Base-by-base conservation (phyloP, 1,140 invertebrate species). In the Phymastichus coffea region DNA sequence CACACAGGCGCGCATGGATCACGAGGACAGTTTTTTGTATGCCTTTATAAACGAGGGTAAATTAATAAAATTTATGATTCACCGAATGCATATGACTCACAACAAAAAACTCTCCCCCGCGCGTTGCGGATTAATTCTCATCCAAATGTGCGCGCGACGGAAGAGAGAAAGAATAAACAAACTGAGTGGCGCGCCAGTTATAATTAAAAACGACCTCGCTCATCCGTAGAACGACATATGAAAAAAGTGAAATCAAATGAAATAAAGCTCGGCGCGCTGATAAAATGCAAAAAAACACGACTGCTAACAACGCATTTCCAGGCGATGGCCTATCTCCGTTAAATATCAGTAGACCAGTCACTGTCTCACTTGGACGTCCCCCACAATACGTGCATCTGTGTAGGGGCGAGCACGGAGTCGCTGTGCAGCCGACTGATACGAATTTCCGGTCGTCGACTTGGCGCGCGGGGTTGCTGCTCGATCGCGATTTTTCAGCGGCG, bases 61-160 rank as follows among this genome's bases (percentile, higher is more conserved):
- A 58, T 58, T 51, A 58, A 51, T 51, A 51, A 58, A 58, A 58
- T 58, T 58, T 51, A 58, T 59, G 57, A 59, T 10, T 59, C 48
- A 46, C 12, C 30, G n/a, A 14, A 12, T 44, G 41, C 25, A 17
- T 20, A 7, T 52, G 40, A 52, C 48, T 44, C 48, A 46, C 10
- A 23, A n/a, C n/a, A n/a, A n/a, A n/a, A n/a, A n/a, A n/a, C 47
- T 3, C 25, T 1, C 7, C 8, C 14, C 7, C 25, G 9, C 25
- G 8, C 22, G 8, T 44, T 14, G 8, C 12, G n/a, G n/a, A n/a
- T n/a, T n/a, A n/a, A n/a, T n/a, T n/a, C n/a, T n/a, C n/a, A n/a
- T n/a, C n/a, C n/a, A n/a, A n/a, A n/a, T n/a, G n/a, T n/a, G n/a
- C n/a, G n/a, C n/a, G n/a, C n/a, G n/a, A n/a, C n/a, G n/a, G n/a